Percentiles rank a stretch among this genome's conserved stretches.
These are phyloP conservation scores for Calliopsis andreniformis DNA, from an alignment of 1,140 invertebrate species.

Conservation along the genomic window DNA sequence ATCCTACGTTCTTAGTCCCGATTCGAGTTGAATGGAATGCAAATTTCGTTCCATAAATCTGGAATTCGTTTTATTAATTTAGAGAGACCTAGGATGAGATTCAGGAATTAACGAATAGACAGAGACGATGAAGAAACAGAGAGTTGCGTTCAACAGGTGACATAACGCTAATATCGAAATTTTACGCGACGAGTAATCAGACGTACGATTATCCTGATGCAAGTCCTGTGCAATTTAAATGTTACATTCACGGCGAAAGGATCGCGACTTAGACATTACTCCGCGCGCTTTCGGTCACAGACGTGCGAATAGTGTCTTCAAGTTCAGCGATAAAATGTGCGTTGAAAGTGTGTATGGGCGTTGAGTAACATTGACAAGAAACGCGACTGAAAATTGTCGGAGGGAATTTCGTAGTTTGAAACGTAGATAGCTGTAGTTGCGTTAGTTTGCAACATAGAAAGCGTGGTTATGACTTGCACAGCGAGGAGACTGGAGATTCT, in stretches of 20 bases:
- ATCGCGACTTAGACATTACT: background rate
- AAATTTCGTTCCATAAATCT: no score
- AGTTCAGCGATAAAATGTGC: background rate
- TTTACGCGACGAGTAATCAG: background rate
- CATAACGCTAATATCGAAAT: constrained; percentile 5
- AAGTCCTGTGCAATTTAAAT: constrained; percentile 11
- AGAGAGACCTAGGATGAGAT: no score
- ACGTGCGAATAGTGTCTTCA: background rate
- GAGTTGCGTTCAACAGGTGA: background rate
- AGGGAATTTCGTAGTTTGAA: no score
- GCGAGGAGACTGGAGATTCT: no score
- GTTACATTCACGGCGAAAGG: background rate
- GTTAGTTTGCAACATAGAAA: no score
- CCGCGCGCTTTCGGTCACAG: background rate
- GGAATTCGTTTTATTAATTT: no score
- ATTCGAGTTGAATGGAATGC: no score
- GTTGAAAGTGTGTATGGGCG: background rate
- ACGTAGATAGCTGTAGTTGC: no score
- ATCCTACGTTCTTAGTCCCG: background rate
- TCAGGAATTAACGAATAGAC: no score
- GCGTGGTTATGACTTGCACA: no score
- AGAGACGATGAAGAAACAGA: background rate
- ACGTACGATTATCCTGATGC: constrained; percentile 11
- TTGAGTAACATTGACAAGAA: no score
- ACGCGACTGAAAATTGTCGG: no score